Base-by-base conservation (phyloP, 2,888 invertebrate genomes). In the Cyaniris semiargus region DNA sequence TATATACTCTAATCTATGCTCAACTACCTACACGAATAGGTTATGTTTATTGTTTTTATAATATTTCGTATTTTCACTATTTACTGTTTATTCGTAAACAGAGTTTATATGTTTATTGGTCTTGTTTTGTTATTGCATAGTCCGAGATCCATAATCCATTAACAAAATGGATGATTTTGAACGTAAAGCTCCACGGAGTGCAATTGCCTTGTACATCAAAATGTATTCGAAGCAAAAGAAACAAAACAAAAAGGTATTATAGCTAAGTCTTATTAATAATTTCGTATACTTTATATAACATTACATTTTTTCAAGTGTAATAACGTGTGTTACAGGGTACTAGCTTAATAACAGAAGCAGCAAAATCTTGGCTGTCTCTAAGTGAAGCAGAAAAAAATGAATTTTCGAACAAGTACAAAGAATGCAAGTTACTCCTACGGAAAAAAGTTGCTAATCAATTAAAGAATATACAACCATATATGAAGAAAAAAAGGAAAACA, bases 301-400 rank as follows among this genome's bases (percentile, higher is more conserved):
- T 44, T 44, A 44, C 34, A 44, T 44, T 10, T 44, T 44, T 10
- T 13, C 44, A 10, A 38, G 48, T 53, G 53, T 53, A 48, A 48
- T 48, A 48, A 70, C 6, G 31, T 34, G 66, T n/a, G 23, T 77
- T 81, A n/a, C 23, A 80, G 81, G 48, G 66, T 23, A 75, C 44
- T 44, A 71, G 44, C n/a, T 56, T 79, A 18, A 15, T 86, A 70
- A 71, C 81, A 70, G 88, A 89, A 83, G 91, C 90, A 79, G 85
- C 84, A 10, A 86, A 87, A 80, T 88, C 90, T 70, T 93, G 92
- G 92, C 71, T 85, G n/a, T 85, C 87, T 23, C 82, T 93, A 70
- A 88, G 80, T 80, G 80, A 86, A 60, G 76, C 78, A 60, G 89
- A 92, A 81, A 90, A 86, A 80, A 81, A 86, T 70, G 78, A 84